A percentile compares a stretch with the other conserved stretches of the same genome.
phyloP scores from a whole-genome alignment of 1,140 invertebrate genomes.

The Trichonephila clavata region DNA sequence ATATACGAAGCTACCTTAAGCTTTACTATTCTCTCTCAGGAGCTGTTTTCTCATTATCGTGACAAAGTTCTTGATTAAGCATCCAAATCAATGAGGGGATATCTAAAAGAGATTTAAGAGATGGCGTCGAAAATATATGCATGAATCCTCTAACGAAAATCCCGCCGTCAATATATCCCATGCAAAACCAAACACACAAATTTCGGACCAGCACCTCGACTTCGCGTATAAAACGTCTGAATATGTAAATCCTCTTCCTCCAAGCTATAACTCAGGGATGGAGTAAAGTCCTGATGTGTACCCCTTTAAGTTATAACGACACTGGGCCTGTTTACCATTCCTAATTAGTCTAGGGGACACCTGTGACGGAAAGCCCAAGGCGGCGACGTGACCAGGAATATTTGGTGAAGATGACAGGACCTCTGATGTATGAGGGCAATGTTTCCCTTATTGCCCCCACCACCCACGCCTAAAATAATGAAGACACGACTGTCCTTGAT shows the following conservation, averaged over 20 bases:
- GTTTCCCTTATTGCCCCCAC: constrained; percentile 46
- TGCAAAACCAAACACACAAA: constrained; percentile 71
- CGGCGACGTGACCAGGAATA: constrained; percentile 69
- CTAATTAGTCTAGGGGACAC: constrained; percentile 66
- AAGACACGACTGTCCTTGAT: constrained; percentile 64
- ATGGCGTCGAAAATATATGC: constrained; percentile 15
- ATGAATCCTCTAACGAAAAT: not conserved
- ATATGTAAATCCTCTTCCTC: constrained; percentile 66
- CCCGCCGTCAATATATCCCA: constrained; percentile 43
- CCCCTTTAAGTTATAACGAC: constrained; percentile 62
- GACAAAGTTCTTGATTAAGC: not conserved
- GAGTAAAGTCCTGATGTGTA: constrained; percentile 29
- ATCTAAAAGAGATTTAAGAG: constrained; percentile 38
- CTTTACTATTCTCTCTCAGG: too few relatives aligned
- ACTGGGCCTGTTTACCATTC: constrained; percentile 52
- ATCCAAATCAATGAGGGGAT: not conserved
- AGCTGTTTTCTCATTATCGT: not conserved
- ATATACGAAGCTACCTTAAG: too few relatives aligned
- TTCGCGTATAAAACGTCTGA: constrained; percentile 66
- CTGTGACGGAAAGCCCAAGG: constrained; percentile 22
- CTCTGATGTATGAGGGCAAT: constrained; percentile 59
- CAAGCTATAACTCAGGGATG: constrained; percentile 54
- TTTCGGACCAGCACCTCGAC: not conserved
- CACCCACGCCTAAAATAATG: constrained; percentile 3
- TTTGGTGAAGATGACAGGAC: constrained; percentile 58